A percentile compares a stretch with the other conserved stretches of the same genome.
These are phyloP conservation scores for Oedothorax gibbosus DNA, from an alignment of 1,140 invertebrate species.

Conservation along the genomic window DNA sequence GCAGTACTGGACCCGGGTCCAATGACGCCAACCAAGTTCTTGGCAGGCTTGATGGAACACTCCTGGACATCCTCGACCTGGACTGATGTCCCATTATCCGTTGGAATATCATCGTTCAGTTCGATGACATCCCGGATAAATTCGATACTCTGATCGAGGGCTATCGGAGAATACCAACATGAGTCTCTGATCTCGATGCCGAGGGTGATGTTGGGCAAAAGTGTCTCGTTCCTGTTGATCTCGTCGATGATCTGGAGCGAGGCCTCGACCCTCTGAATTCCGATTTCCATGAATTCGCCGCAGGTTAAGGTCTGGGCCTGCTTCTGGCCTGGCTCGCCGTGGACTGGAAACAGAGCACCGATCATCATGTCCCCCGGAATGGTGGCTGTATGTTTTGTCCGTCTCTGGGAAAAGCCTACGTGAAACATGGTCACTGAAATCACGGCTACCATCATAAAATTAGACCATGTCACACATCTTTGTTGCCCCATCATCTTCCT, in stretches of 20 bases:
- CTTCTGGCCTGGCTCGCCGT: slow-evolving; percentile 75
- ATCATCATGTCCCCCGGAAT: slow-evolving; percentile 77
- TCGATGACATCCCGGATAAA: slow-evolving; percentile 79
- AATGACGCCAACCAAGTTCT: slow-evolving; percentile 77
- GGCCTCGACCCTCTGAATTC: slow-evolving; percentile 82
- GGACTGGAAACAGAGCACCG: slow-evolving; percentile 81
- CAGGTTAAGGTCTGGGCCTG: slow-evolving; percentile 73
- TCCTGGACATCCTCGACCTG: slow-evolving; percentile 41
- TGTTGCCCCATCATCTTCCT: neutral
- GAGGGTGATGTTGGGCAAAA: slow-evolving; percentile 75
- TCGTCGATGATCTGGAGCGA: slow-evolving; percentile 74
- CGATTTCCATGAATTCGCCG: slow-evolving; percentile 79
- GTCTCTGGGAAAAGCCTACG: slow-evolving; percentile 9
- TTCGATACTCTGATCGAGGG: slow-evolving; percentile 82
- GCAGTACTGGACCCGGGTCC: slow-evolving; percentile 79
- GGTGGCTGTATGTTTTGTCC: slow-evolving; percentile 60
- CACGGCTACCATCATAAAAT: neutral
- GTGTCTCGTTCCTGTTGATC: slow-evolving; percentile 70
- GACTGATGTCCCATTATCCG: neutral
- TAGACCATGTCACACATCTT: neutral
- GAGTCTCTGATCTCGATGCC: slow-evolving; percentile 84
- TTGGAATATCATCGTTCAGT: slow-evolving; percentile 64
- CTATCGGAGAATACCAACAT: slow-evolving; percentile 81
- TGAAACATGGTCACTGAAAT: neutral
- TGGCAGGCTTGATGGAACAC: slow-evolving; percentile 64